Percentiles rank a stretch among this genome's conserved stretches.
Evolutionary conservation across 2,797 vertebrate species (phyloP).

Genomic region (Sarcoramphus papa): DNA sequence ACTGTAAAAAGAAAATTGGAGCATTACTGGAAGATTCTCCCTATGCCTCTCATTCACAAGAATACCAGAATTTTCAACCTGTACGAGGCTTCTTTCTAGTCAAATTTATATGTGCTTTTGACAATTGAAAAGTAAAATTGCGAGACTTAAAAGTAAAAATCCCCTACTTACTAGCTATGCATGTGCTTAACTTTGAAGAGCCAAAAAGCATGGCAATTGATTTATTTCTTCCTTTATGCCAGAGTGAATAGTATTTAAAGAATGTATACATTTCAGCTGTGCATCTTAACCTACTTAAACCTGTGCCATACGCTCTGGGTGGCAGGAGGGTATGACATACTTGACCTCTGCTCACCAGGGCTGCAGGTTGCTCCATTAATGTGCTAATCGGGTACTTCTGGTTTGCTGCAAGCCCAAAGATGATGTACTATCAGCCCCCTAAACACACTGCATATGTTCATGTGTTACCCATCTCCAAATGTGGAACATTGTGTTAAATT

Average conservation of each 20-base stretch:
- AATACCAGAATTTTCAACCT: not conserved
- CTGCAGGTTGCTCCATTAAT: not conserved
- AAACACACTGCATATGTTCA: fast-evolving
- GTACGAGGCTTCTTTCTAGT: not conserved
- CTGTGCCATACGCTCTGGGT: not conserved
- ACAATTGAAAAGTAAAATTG: not conserved
- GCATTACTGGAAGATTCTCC: not conserved
- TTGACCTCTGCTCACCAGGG: not conserved
- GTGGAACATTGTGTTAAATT: not conserved
- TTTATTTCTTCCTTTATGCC: not conserved
- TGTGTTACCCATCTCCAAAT: fast-evolving
- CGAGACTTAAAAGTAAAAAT: not conserved
- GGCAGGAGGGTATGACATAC: not conserved
- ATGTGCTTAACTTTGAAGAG: not conserved
- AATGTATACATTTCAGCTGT: not conserved
- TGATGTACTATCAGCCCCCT: not conserved
- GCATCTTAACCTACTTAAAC: not conserved
- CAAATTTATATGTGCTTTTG: not conserved
- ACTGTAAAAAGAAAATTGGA: not conserved
- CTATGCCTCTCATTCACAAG: not conserved
- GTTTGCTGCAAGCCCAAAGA: not conserved
- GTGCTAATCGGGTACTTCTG: not conserved
- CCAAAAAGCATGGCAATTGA: not conserved
- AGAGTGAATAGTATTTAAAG: not conserved
- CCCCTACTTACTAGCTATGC: not conserved